Percentiles rank a stretch among this genome's conserved stretches.
phyloP scores from a whole-genome alignment of 1,140 invertebrate genomes.

The Tetraneura akinire region DNA sequence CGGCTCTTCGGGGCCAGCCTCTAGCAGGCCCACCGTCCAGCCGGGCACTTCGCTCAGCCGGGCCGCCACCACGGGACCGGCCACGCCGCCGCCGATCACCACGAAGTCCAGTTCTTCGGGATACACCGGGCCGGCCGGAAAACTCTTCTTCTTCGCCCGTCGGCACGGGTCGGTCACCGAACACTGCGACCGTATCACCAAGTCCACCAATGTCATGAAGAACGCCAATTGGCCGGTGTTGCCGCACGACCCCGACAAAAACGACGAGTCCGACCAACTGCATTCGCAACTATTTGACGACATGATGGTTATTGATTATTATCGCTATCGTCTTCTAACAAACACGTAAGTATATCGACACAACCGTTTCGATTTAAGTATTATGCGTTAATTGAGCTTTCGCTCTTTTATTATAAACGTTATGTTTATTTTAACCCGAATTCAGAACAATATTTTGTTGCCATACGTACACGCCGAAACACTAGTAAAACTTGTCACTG shows the following conservation, averaged over 20 bases:
- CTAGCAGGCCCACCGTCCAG: conserved; percentile 63
- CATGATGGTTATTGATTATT: background rate
- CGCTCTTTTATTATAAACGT: no score
- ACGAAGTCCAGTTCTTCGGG: conserved; percentile 57
- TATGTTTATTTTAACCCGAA: no score
- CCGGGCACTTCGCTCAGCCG: conserved; percentile 62
- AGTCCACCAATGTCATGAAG: conserved; percentile 61
- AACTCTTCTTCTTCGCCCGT: conserved; percentile 48
- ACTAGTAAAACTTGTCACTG: background rate
- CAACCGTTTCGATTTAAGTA: no score
- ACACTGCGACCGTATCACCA: conserved; percentile 59
- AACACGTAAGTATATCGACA: no score
- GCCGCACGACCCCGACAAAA: conserved; percentile 57
- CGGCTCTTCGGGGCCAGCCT: conserved; percentile 71
- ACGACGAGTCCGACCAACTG: conserved; percentile 60
- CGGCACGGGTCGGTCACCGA: conserved; percentile 62
- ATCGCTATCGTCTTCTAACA: background rate
- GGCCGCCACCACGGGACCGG: conserved; percentile 63
- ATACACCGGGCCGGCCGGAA: conserved; percentile 1
- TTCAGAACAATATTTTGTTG: no score
- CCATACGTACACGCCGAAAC: background rate
- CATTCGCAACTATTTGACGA: conserved; percentile 56
- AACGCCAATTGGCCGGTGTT: conserved; percentile 60
- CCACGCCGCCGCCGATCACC: conserved; percentile 56
- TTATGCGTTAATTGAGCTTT: no score